Base-by-base conservation (phyloP, 2,888 invertebrate species). In the Acanthosoma haemorrhoidale region DNA sequence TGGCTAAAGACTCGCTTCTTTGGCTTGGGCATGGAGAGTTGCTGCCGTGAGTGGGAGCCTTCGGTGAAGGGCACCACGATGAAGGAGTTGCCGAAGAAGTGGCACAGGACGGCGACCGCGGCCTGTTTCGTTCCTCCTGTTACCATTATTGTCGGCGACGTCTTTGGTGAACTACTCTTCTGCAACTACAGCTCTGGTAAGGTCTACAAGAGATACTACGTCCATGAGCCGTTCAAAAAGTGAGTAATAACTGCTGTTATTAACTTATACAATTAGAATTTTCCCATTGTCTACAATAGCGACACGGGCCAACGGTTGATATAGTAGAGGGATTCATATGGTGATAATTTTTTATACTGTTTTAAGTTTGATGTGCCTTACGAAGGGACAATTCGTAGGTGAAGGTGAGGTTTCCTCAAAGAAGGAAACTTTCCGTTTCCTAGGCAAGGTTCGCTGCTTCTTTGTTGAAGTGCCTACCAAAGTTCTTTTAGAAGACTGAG, bases 111-210 rank as follows among this genome's bases (percentile, higher is more conserved):
- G 13, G 25, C 29, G 5, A 51, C 51, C 5, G 51, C 51, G 1
- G 51, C 51, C 8, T 51, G 51, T 2, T 51, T 51, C 25, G 29
- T 51, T 6, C 51, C 51, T 3, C 51, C 51, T 8, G 51, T 51
- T 21, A 51, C 51, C 90, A 0, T 84, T 88, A 77, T 83, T 88
- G 16, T 79, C 94, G 31, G 91, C 87, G 41, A 92, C 93, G 2
- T 84, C 86, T 73, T 87, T 88, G 93, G 93, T 0, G 90, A 91
- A 79, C 82, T 94, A 60, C 82, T 92, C 25, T 83, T 94, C 74
- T 93, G 93, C 92, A 86, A 88, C 74, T 81, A 92, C 69, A 91
- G 92, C 80, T 92, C 91, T 0, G 91, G 91, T 0, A 89, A 91
- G 78, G 87, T 90, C 0, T 89, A 88, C 78, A 80, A 79, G 73